phyloP scores from a whole-genome alignment of 2,888 invertebrate genomes.

The Hoplodrina ambigua region DNA sequence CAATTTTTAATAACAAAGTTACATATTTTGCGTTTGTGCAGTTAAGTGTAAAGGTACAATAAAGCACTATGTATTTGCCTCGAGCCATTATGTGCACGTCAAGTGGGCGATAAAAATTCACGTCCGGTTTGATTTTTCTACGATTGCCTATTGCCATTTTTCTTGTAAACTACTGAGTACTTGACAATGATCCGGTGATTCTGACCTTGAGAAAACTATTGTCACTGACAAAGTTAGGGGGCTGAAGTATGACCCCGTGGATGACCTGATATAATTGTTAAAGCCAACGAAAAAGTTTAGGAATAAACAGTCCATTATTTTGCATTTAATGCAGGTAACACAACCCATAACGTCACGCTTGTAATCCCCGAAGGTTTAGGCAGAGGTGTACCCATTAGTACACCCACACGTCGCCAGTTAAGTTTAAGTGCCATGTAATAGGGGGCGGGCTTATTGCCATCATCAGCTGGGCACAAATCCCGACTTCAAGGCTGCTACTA shows the following conservation, averaged over 20 bases:
- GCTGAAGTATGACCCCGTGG: not conserved
- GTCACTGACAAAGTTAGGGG: slow-evolving; percentile 26
- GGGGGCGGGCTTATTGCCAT: too few species aligned
- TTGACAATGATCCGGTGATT: not conserved
- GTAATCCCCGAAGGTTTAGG: too few species aligned
- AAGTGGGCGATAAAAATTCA: slow-evolving; percentile 3
- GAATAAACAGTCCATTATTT: not conserved
- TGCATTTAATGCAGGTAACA: not conserved
- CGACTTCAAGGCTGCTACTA: too few species aligned
- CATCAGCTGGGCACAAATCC: too few species aligned
- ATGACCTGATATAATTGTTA: not conserved
- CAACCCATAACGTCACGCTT: too few species aligned
- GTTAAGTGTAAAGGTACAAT: not conserved
- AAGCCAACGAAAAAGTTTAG: not conserved
- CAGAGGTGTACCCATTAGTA: too few species aligned
- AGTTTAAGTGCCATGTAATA: too few species aligned
- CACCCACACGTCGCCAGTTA: too few species aligned
- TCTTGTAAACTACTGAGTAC: not conserved
- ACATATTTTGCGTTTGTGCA: not conserved
- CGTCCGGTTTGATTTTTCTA: not conserved
- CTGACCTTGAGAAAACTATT: not conserved
- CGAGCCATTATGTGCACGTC: not conserved
- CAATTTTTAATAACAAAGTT: slow-evolving; percentile 47
- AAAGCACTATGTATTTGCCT: not conserved
- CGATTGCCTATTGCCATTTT: not conserved